Evolutionary conservation across 2,113 vertebrate species (phyloP), one percentile per base, ranked within the genome.

Genomic region (Heliornis fulica): DNA sequence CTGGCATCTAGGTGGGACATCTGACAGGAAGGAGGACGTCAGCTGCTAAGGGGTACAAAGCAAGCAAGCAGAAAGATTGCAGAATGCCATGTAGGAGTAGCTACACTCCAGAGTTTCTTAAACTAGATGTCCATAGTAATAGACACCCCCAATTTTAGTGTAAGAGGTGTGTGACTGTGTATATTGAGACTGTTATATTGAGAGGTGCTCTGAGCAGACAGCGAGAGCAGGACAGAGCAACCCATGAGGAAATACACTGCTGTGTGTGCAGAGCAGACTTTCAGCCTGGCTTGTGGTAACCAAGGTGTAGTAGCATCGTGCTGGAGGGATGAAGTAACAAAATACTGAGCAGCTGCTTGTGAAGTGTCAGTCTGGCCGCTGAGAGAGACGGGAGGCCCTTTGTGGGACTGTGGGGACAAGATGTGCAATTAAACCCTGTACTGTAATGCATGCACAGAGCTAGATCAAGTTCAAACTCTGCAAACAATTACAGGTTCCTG

Each of bases 41-140:
- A 50, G 11, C 60, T 84, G 48, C 46, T 32, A 59, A 68, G 38
- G n/a, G 20, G 15, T 50, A 10, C 40, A 69, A 3, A 0, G 0
- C 29, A 64, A 87, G 25, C 38, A 56, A 54, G 45, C 57, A 84
- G 66, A 63, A 80, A 61, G 48, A 18, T 71, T 57, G 11, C 3
- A 38, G 29, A 31, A 34, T 11, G n/a, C 32, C 23, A 9, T 1
- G 1, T 32, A 40, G 32, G 31, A 54, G 53, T 53, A 79, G 10
- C 57, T 79, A 8, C 38, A 63, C 45, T 38, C 25, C 20, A 32
- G 20, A 74, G 31, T 90, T 92, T 72, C 45, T 77, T 74, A 16
- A 48, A 18, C n/a, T 46, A 51, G 32, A 32, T 56, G 13, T 3
- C 28, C 13, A 4, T 15, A n/a, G 53, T 63, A 36, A 40, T 45